Evolutionary conservation across 92 coral and sea anemone species (phyloP).

Genomic region (Parazoanthus swiftii): DNA sequence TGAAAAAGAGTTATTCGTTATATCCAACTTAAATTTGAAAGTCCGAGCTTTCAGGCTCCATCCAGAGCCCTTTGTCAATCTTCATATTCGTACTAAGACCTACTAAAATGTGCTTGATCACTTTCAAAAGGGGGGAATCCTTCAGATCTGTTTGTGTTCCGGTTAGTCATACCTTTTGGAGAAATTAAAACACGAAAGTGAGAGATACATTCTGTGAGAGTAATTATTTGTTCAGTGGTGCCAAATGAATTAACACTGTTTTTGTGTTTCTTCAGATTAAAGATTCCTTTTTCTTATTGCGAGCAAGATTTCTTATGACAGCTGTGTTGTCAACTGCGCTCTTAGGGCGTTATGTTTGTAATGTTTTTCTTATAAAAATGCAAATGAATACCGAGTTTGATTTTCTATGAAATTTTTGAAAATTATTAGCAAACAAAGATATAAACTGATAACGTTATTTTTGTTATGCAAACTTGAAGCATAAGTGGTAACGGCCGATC

Average conservation of each 20-base stretch:
- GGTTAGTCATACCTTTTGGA: background rate
- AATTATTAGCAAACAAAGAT: background rate
- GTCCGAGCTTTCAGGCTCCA: too few species aligned
- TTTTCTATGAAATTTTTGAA: background rate
- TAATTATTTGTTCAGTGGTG: background rate
- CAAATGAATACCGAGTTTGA: background rate
- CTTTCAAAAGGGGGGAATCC: too few species aligned
- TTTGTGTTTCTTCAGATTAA: too few species aligned
- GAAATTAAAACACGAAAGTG: background rate
- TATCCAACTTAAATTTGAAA: too few species aligned
- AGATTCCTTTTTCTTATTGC: background rate
- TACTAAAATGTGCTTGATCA: background rate
- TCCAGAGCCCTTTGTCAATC: too few species aligned
- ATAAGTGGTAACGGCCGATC: background rate
- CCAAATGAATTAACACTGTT: background rate
- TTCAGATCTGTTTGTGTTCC: too few species aligned
- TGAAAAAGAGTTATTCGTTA: too few species aligned
- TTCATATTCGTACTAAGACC: too few species aligned
- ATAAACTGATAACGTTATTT: background rate
- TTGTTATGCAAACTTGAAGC: background rate
- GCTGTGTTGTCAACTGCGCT: background rate
- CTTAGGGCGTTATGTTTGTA: background rate
- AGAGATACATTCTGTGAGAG: background rate
- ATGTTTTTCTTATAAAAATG: background rate
- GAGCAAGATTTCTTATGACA: background rate